These are phyloP conservation scores for Halcyon leucocephala DNA, from an alignment of 2,797 vertebrate species.

Conservation along the genomic window DNA sequence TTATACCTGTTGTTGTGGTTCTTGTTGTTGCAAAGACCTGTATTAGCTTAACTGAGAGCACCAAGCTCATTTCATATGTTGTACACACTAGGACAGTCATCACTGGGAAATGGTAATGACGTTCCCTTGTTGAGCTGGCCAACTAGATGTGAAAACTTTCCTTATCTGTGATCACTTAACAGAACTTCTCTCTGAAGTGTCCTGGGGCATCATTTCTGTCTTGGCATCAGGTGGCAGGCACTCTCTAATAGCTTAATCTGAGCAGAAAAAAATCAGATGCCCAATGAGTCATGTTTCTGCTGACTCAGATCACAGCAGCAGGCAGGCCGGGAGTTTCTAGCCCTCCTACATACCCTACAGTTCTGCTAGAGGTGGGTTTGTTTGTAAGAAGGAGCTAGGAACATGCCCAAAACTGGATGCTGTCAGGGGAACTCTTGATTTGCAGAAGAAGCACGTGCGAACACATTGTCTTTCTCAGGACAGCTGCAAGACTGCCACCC, in stretches of 20 bases:
- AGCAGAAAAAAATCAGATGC: neutral
- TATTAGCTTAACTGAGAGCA: neutral
- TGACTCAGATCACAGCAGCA: neutral
- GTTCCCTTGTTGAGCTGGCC: neutral
- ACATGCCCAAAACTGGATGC: neutral
- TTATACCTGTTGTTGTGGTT: neutral
- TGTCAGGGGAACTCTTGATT: neutral
- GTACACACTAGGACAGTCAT: neutral
- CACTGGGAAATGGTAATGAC: neutral
- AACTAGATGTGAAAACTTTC: neutral
- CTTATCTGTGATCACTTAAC: neutral
- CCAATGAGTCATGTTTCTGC: neutral
- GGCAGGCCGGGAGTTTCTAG: neutral
- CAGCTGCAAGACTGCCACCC: slow-evolving; percentile 63
- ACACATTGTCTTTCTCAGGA: neutral
- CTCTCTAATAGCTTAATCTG: neutral
- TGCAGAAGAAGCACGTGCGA: neutral
- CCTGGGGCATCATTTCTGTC: neutral
- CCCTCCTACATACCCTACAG: neutral
- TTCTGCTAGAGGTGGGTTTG: neutral
- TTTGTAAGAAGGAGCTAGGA: slow-evolving; percentile 21
- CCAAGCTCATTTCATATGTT: neutral
- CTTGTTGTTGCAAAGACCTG: neutral
- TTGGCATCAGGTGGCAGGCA: neutral
- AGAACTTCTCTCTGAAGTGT: neutral